Evolutionary conservation across 2,113 vertebrate genomes (phyloP), one percentile per base, ranked within the genome.

Genomic region (Gadus macrocephalus): DNA sequence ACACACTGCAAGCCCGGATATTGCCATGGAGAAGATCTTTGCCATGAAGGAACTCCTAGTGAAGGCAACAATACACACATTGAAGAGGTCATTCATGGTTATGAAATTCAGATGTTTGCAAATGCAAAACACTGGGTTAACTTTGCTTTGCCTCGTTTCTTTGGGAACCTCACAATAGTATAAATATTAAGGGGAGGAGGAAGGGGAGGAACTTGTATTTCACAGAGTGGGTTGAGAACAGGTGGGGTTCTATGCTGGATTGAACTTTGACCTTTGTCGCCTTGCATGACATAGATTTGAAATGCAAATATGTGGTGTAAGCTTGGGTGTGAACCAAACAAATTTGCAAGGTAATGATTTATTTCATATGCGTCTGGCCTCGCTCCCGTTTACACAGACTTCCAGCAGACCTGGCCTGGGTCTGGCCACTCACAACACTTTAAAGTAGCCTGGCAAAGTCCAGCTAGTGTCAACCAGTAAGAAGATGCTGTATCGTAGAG

Each of bases 1-100:
- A 85, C 14, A 98, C 86, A 25, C 93, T 97, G 60, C 86, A 93
- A 81, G 96, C 96, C 11, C 94, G 92, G 38, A 98, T 69, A 67
- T 96, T 94, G 22, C 95, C 95, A 8, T 98, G 96, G 56, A 95
- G 87, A 64, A 97, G 79, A 3, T 89, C 88, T 81, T 95, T 96
- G 56, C 88, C 84, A 80, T 97, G 94, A 2, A 98, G 93, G 74
- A 93, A 98, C 70, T 91, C 92, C 96, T 98, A 74, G 42, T 64
- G 5, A 31, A 49, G 27, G 42, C 19, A 58, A 20, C 28, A 53
- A 49, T 55, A 28, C 35, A 53, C 31, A 59, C 28, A 15, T 42
- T 66, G 17, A 15, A 15, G 31, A 64, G 35, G 38, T 27, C 12
- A 14, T 49, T 49, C 38, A 20, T 66, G 7, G 35, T 49, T 49